Evolutionary conservation across 2,797 vertebrate species (phyloP).

Genomic region (Urosaurus nigricauda): DNA sequence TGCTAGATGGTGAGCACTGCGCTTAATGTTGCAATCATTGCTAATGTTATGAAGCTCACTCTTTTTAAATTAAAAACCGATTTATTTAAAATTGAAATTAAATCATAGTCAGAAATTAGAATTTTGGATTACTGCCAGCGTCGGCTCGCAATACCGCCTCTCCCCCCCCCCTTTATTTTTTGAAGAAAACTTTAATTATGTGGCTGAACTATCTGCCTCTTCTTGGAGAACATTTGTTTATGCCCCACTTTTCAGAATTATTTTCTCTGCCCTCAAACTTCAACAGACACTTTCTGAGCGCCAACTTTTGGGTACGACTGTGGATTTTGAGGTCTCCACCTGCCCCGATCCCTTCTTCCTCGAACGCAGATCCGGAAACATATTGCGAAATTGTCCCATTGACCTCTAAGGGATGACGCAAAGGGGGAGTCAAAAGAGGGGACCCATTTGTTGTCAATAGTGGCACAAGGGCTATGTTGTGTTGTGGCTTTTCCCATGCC

Average conservation of each 20-base stretch:
- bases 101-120: conserved; percentile 99
- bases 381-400: neutral
- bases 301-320: accelerated
- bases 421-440: too few relatives aligned
- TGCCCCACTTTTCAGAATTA: conserved; percentile 67
- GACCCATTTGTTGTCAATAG: neutral
- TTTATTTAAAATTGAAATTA: conserved; percentile 98
- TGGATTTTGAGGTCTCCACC: conserved; percentile 4
- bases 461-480: too few relatives aligned
- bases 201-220: conserved; percentile 78
- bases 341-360: neutral
- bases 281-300: neutral
- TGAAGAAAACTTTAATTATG: conserved; percentile 91
- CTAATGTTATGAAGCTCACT: conserved; percentile 91
- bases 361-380: neutral
- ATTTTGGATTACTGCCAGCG: conserved; percentile 94
- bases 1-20: conserved; percentile 88
- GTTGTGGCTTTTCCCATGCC: neutral
- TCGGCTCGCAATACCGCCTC: conserved; percentile 80
- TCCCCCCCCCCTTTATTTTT: conserved; percentile 80
- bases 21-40: conserved; percentile 89
- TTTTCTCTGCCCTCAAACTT: conserved; percentile 38
- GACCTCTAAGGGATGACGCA: neutral
- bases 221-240: conserved; percentile 71
- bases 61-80: conserved; percentile 99